phyloP scores from a whole-genome alignment of 2,797 vertebrate genomes.

The Ptychobarbus kaznakovi region DNA sequence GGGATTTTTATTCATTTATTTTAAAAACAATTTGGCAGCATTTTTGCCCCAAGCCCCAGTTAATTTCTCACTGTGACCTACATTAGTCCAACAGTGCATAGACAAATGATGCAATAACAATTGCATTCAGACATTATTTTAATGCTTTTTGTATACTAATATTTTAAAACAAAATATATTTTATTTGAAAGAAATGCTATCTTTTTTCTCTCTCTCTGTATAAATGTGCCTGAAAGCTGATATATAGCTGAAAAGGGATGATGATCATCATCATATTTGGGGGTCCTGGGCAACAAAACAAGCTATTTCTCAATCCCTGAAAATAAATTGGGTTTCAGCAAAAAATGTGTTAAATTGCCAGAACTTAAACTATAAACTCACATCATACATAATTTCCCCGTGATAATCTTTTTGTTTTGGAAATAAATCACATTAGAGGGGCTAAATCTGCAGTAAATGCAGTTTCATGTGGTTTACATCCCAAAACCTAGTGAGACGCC shows the following conservation, averaged over 20 bases:
- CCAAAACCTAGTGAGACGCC: background rate
- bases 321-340: background rate
- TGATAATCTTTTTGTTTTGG: background rate
- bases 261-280: background rate
- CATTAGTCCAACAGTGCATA: background rate
- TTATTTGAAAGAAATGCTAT: background rate
- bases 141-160: background rate
- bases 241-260: background rate
- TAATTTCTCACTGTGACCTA: background rate
- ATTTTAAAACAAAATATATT: background rate
- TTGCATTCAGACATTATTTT: background rate
- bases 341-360: background rate
- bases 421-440: background rate
- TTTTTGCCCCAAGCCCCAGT: background rate
- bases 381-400: no score
- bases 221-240: background rate
- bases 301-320: background rate
- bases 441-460: background rate
- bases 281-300: background rate
- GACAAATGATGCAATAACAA: background rate
- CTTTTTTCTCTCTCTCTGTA: background rate
- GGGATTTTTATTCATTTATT: background rate
- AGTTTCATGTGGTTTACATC: no score
- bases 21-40: no score
- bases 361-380: background rate